These are phyloP conservation scores for Cinclus mexicanus DNA, from an alignment of 2,113 vertebrate species.

Conservation along the genomic window DNA sequence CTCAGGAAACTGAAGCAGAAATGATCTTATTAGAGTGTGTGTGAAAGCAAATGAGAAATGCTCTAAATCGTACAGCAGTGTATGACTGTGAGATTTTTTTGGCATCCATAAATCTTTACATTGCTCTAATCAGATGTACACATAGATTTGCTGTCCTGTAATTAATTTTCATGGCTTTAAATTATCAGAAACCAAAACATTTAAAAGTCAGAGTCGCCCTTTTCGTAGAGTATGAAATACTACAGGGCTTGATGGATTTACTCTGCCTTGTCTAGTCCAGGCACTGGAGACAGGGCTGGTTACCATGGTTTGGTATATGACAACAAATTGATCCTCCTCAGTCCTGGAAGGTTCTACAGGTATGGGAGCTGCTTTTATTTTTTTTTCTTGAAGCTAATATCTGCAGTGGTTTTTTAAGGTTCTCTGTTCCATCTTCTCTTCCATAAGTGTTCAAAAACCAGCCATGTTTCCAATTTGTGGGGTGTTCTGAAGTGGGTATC, in stretches of 20 bases:
- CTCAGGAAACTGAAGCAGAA: conserved; percentile 24
- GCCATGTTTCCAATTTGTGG: neutral
- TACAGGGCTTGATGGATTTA: neutral
- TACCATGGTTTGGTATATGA: neutral
- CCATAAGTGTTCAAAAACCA: neutral
- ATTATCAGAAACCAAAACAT: neutral
- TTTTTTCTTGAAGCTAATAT: neutral
- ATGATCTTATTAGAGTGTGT: neutral
- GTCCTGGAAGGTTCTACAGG: neutral
- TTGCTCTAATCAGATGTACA: neutral
- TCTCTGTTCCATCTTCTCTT: neutral
- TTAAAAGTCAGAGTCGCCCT: neutral
- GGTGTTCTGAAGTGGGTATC: neutral
- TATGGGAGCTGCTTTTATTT: neutral
- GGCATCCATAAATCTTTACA: neutral
- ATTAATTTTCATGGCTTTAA: neutral
- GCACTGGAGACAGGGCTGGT: neutral
- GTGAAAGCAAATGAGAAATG: neutral
- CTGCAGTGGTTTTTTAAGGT: neutral
- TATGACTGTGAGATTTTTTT: neutral
- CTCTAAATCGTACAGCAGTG: neutral
- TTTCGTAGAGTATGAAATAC: neutral
- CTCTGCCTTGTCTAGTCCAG: neutral
- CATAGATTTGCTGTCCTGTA: neutral
- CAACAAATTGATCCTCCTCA: neutral